Base-by-base conservation (phyloP, 2,797 vertebrate genomes). In the Clamator glandarius region DNA sequence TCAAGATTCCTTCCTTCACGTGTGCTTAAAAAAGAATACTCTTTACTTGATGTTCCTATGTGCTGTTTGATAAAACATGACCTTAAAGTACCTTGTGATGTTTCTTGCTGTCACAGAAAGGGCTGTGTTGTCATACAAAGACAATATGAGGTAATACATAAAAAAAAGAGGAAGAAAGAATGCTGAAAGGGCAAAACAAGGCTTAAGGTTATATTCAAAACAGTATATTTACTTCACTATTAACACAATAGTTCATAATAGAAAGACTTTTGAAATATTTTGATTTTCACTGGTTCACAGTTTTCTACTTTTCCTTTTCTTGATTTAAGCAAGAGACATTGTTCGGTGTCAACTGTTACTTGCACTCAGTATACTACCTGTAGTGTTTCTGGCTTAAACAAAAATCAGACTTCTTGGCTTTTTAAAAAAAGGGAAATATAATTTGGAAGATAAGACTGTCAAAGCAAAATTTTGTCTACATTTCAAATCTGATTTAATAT, bases 81-180 rank as follows among this genome's bases (percentile, higher is more conserved):
- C 74, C 64, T 94, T 77, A 90, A 80, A 89, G 84, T 51, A 89
- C 29, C 33, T 79, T 72, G 28, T 58, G 29, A 79, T 64, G 31
- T 72, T 94, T 67, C 73, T 77, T 81, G 36, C 25, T 88, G 52
- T 54, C 61, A 92, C 55, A 93, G 67, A 80, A 87, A 87, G 41
- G 69, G 80, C 36, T 74, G 26, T 75, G 55, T 15, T 94, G 67
- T 63, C 77, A 92, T 44, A 89, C 8, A 86, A 66, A 24, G 36
- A 70, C 57, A 90, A 29, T 41, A 59, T 59, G 41, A 95, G 55
- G 33, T 46, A 89, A 93, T 24, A 64, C 8, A 73, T 13, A 16
- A 64, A 58, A 87, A 59, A 78, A 79, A 84, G 7, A 50, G 69
- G 8, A 90, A 50, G 8, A 80, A 82, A 64, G 4, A 54, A 93